Conservation (phyloP, 2,797 vertebrate species). For the Pelobates cultripes region DNA sequence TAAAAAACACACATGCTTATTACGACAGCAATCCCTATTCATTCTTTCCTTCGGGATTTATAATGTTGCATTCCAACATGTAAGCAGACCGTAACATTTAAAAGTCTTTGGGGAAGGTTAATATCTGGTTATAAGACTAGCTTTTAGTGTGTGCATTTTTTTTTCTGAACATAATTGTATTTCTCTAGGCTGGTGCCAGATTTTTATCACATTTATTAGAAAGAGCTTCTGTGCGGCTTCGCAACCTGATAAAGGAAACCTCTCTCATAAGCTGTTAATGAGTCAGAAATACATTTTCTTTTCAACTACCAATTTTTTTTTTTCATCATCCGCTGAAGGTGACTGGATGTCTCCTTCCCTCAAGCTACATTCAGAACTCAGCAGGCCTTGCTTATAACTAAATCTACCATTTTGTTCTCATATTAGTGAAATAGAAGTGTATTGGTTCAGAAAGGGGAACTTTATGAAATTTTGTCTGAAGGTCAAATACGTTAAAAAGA, state of each 20-base stretch:
- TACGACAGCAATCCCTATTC: constrained; percentile 7
- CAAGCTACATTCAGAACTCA: constrained; percentile 7
- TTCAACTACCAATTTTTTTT: background rate
- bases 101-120: constrained; percentile 42
- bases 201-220: constrained; percentile 34
- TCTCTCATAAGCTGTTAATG: constrained; percentile 27
- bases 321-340: constrained; percentile 8
- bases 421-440: constrained; percentile 1
- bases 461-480: background rate
- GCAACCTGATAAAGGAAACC: constrained; percentile 18
- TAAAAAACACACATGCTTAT: background rate
- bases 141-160: constrained; percentile 21
- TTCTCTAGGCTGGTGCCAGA: constrained; percentile 24
- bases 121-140: constrained; percentile 29
- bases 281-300: constrained; percentile 35
- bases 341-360: constrained; percentile 9
- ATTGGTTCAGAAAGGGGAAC: background rate
- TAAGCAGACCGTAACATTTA: constrained; percentile 24
- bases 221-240: constrained; percentile 23
- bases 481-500: background rate
- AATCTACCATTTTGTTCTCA: background rate
- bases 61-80: constrained; percentile 9
- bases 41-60: background rate
- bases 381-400: background rate
- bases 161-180: constrained; percentile 27